Evolutionary conservation across 2,888 invertebrate genomes (phyloP), one percentile per base, ranked within the genome.

Genomic region (Cantharis nigra): DNA sequence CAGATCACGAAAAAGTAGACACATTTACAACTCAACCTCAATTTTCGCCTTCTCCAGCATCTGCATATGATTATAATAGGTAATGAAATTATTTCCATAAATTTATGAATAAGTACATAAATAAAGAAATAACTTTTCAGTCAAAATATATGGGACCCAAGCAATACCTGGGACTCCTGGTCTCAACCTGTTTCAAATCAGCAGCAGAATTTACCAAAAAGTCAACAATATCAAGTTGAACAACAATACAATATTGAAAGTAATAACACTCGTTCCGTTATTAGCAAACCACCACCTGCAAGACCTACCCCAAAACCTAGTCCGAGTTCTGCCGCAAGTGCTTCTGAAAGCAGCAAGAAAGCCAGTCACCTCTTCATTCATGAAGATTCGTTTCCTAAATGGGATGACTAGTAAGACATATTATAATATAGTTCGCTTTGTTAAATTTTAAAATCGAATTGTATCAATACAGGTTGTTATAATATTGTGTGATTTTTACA

Each of bases 361-460:
- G 77, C 80, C 65, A 80, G 83, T 71, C 87, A 87, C 80, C 89
- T 92, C 81, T 93, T 93, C 84, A 89, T 92, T 75, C 89, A 90
- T 76, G 91, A 92, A 85, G 89, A 91, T 70, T 90, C 89, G 83
- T 93, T 93, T 85, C 93, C 93, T 20, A 87, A 90, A 81, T 93
- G 93, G 93, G 93, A 93, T 82, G 93, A 93, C 87, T 93, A 90
- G 91, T 82, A 80, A 80, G 79, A 76, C 78, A 76, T 78, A 76
- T 72, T 63, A 74, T 75, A 77, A 62, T 73, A 78, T 79, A 79
- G 71, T 77, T 79, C 78, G 80, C 77, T 79, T 76, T 76, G 80
- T 82, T 80, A 80, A 76, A 73, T 78, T 64, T 79, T 80, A 75
- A 72, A 70, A 79, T 79, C 76, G 78, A 79, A 82, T 78, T 80